Conservation (phyloP, 2,888 invertebrate species). For the Napeogenes sylphis region DNA sequence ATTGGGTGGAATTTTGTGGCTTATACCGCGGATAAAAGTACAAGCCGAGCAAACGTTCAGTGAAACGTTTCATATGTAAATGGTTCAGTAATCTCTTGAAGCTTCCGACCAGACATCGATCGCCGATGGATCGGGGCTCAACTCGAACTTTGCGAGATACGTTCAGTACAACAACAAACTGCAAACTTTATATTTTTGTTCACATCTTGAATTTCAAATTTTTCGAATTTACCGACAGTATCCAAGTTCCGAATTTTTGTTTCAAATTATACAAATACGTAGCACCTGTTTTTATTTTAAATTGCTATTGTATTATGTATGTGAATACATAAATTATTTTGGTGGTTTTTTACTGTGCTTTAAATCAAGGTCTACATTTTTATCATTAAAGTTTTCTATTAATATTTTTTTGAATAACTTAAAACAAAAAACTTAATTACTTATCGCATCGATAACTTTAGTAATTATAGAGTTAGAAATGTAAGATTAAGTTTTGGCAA, state of each 20-base stretch:
- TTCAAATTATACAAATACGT: background rate
- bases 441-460: too few relatives aligned
- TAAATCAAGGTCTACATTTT: too few relatives aligned
- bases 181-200: conserved; percentile 32
- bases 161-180: conserved; percentile 45
- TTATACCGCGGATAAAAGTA: conserved; percentile 47
- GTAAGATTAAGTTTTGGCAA: too few relatives aligned
- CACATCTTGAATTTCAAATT: conserved; percentile 21
- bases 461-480: too few relatives aligned
- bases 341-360: background rate
- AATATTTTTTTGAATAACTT: too few relatives aligned
- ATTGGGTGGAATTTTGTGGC: conserved; percentile 20
- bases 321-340: background rate
- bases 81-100: conserved; percentile 65
- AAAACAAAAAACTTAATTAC: too few relatives aligned
- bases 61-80: conserved; percentile 74
- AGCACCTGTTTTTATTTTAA: background rate
- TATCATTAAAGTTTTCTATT: too few relatives aligned
- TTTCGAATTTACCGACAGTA: conserved; percentile 12
- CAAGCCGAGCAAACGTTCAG: conserved; percentile 61
- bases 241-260: conserved; percentile 2
- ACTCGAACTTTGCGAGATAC: conserved; percentile 55
- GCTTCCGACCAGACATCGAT: conserved; percentile 61
- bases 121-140: conserved; percentile 55
- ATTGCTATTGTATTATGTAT: background rate